Conservation (phyloP, 2,888 invertebrate genomes). For the Blastobasis adustella region DNA sequence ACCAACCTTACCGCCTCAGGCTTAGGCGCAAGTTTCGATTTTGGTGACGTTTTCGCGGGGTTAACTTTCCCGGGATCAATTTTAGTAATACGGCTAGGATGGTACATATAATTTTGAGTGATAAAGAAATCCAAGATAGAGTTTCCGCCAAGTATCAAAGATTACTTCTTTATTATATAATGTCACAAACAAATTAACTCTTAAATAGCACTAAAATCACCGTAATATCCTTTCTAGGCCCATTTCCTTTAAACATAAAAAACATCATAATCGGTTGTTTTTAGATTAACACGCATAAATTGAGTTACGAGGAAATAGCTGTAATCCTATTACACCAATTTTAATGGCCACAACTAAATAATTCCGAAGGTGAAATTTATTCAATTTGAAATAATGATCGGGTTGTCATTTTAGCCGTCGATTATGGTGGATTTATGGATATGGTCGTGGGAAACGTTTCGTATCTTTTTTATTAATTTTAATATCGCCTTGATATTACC, state of each 20-base stretch:
- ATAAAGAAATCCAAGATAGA: too few relatives aligned
- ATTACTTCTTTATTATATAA: too few relatives aligned
- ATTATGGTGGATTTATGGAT: constrained; percentile 13
- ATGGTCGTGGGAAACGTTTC: not conserved
- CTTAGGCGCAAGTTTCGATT: too few relatives aligned
- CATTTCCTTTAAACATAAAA: constrained; percentile 9
- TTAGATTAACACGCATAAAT: constrained; percentile 2
- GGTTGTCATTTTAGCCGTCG: constrained; percentile 15
- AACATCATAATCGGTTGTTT: constrained; percentile 6
- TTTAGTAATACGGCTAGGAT: too few relatives aligned
- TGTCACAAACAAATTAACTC: not conserved
- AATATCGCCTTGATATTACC: too few relatives aligned
- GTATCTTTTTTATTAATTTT: too few relatives aligned
- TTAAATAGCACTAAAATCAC: not conserved
- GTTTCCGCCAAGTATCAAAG: too few relatives aligned
- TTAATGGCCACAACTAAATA: constrained; percentile 10
- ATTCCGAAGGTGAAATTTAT: constrained; percentile 13
- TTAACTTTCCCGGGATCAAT: too few relatives aligned
- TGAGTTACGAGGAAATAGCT: constrained; percentile 5
- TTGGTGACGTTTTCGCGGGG: too few relatives aligned
- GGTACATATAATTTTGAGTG: too few relatives aligned
- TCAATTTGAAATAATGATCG: constrained; percentile 15
- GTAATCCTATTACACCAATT: constrained; percentile 11
- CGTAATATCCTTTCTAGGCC: not conserved
- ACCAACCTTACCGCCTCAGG: too few relatives aligned